Evolutionary conservation across 2,888 invertebrate species (phyloP).

Genomic region (Amiota minor): DNA sequence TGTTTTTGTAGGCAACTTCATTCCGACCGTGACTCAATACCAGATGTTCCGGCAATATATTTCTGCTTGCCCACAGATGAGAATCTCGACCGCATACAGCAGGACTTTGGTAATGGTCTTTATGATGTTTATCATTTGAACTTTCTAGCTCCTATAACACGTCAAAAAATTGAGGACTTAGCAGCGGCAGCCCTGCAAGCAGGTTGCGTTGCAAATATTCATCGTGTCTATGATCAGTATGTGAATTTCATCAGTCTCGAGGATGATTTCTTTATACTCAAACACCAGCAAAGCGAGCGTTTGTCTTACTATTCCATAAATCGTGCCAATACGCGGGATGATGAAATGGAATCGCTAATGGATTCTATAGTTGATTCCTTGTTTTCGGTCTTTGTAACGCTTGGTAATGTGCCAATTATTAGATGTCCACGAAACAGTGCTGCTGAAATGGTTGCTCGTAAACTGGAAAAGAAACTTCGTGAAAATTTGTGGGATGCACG

Average conservation of each 20-base stretch:
- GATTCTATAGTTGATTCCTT: constrained; percentile 95
- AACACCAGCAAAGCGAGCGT: constrained; percentile 92
- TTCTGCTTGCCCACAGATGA: constrained; percentile 97
- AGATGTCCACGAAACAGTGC: constrained; percentile 92
- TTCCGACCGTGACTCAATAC: constrained; percentile 92
- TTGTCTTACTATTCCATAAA: constrained; percentile 97
- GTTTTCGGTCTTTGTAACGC: constrained; percentile 97
- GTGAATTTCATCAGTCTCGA: constrained; percentile 98
- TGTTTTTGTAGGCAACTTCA: constrained; percentile 81
- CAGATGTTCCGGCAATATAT: constrained; percentile 98
- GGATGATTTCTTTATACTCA: constrained; percentile 95
- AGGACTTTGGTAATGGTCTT: constrained; percentile 88
- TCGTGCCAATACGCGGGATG: constrained; percentile 92
- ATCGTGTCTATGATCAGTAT: constrained; percentile 98
- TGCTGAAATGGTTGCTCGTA: constrained; percentile 98
- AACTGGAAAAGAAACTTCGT: constrained; percentile 95
- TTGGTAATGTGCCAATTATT: constrained; percentile 81
- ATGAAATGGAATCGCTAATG: constrained; percentile 95
- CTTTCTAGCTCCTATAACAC: constrained; percentile 94
- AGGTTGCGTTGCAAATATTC: constrained; percentile 91
- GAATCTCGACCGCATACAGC: constrained; percentile 93
- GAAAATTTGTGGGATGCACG: constrained; percentile 97
- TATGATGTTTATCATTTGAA: constrained; percentile 98
- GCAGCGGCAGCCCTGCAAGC: constrained; percentile 93
- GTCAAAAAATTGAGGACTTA: constrained; percentile 94